A percentile compares a stretch with the other conserved stretches of the same genome.
These are phyloP conservation scores for Leucoraja erinaceus DNA, from an alignment of 2,113 vertebrate genomes.

Conservation along the genomic window DNA sequence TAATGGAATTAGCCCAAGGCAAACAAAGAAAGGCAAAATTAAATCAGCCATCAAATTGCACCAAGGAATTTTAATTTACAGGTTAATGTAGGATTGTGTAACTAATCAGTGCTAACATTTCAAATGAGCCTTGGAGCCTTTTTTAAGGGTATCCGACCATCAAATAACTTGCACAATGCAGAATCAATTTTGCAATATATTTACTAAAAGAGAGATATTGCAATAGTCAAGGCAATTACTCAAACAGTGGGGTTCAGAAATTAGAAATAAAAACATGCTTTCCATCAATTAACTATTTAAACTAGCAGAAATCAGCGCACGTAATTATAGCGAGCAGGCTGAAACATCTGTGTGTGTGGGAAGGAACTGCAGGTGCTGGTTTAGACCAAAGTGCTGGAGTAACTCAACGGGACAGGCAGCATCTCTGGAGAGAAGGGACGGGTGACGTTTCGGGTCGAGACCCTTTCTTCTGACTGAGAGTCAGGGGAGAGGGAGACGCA, in stretches of 20 bases:
- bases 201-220: not conserved
- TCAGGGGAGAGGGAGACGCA: no score
- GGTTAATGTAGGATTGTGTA: constrained; percentile 99
- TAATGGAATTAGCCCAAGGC: constrained; percentile 99
- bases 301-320: not conserved
- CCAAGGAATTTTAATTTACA: constrained; percentile 99
- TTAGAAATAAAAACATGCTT: constrained; percentile 3
- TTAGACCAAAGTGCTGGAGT: no score
- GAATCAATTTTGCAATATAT: constrained; percentile 57
- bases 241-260: constrained; percentile 14
- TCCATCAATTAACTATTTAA: constrained; percentile 13
- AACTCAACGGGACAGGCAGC: no score
- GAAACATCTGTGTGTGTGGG: not conserved
- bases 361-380: no score
- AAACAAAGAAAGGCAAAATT: constrained; percentile 93
- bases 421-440: no score
- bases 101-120: constrained; percentile 98
- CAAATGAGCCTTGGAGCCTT: constrained; percentile 73
- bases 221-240: constrained; percentile 7
- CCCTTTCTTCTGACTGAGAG: no score
- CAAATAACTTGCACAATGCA: constrained; percentile 53
- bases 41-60: constrained; percentile 99
- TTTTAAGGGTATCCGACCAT: constrained; percentile 45
- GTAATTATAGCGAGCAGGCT: not conserved
- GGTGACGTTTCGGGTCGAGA: no score